Conservation (phyloP, 2,113 vertebrate genomes). For the Tetraodon nigroviridis region DNA sequence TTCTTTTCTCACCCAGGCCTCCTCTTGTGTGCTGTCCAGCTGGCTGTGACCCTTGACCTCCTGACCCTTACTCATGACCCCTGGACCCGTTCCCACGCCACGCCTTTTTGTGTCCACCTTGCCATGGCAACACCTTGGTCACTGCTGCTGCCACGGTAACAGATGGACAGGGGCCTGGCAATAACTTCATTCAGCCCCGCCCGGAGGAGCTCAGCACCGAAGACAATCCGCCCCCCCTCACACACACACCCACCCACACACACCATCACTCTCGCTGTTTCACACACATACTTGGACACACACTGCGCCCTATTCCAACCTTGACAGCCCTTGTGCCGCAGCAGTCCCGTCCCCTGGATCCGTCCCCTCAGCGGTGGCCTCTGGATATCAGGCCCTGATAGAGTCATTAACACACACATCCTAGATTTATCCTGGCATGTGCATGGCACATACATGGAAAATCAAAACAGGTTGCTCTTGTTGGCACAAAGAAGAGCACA, state of each 20-base stretch:
- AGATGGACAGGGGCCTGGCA: conserved; percentile 77
- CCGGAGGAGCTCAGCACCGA: conserved; percentile 42
- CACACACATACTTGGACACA: conserved; percentile 19
- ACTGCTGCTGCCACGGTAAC: conserved; percentile 77
- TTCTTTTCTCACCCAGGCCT: conserved; percentile 77
- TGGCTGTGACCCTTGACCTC: conserved; percentile 76
- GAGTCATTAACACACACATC: conserved; percentile 68
- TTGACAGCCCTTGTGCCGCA: conserved; percentile 49
- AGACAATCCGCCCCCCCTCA: conserved; percentile 58
- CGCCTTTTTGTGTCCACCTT: conserved; percentile 76
- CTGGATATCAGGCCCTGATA: conserved; percentile 59
- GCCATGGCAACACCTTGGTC: conserved; percentile 74
- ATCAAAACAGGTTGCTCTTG: conserved; percentile 23
- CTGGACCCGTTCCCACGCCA: conserved; percentile 79
- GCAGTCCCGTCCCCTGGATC: conserved; percentile 49
- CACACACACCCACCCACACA: conserved; percentile 19
- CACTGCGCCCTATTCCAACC: conserved; percentile 31
- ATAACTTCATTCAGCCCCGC: conserved; percentile 73
- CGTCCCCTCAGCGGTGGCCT: conserved; percentile 49
- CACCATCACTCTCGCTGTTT: conserved; percentile 21
- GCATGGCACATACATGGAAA: conserved; percentile 30
- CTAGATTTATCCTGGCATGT: conserved; percentile 55
- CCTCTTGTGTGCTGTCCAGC: conserved; percentile 79
- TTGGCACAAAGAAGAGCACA: conserved; percentile 28
- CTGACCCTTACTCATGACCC: conserved; percentile 77